Conservation (phyloP, 2,888 invertebrate genomes). For the Drosophila tripunctata region DNA sequence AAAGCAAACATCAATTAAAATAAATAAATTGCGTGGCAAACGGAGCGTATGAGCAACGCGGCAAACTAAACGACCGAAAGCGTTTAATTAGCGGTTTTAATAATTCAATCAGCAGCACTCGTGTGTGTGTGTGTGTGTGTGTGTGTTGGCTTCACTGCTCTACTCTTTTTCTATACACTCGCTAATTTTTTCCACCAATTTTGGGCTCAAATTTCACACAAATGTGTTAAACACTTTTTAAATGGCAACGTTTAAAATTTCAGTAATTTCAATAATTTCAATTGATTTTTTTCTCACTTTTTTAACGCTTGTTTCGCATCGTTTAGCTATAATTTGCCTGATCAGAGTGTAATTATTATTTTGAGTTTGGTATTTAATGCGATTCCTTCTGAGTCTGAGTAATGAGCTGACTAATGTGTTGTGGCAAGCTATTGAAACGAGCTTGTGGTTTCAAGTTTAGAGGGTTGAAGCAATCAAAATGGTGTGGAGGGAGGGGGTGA, state of each 20-base stretch:
- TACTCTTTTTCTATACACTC: not conserved
- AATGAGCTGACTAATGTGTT: slow-evolving; percentile 53
- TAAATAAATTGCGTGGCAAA: slow-evolving; percentile 75
- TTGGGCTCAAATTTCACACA: slow-evolving; percentile 51
- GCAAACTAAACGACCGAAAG: slow-evolving; percentile 76
- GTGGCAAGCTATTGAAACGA: slow-evolving; percentile 55
- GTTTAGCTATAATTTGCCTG: not conserved
- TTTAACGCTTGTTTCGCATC: slow-evolving; percentile 14
- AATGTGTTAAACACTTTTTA: slow-evolving; percentile 59
- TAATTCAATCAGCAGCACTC: slow-evolving; percentile 68
- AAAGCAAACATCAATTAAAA: slow-evolving; percentile 69
- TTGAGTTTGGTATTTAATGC: slow-evolving; percentile 3
- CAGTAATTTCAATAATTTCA: too few species aligned
- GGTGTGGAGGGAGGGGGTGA: too few species aligned
- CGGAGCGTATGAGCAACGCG: slow-evolving; percentile 63
- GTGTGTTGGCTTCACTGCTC: slow-evolving; percentile 7
- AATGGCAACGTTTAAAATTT: slow-evolving; percentile 46
- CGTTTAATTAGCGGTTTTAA: slow-evolving; percentile 77
- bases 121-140: slow-evolving; percentile 11
- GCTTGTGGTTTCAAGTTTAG: slow-evolving; percentile 46
- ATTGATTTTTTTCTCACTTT: slow-evolving; percentile 37
- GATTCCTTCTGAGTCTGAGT: slow-evolving; percentile 16
- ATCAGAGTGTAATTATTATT: slow-evolving; percentile 8
- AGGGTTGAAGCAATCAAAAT: slow-evolving; percentile 5
- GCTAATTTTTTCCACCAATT: slow-evolving; percentile 46